Evolutionary conservation across 2,113 vertebrate genomes (phyloP).

Genomic region (Sebastes fasciatus): DNA sequence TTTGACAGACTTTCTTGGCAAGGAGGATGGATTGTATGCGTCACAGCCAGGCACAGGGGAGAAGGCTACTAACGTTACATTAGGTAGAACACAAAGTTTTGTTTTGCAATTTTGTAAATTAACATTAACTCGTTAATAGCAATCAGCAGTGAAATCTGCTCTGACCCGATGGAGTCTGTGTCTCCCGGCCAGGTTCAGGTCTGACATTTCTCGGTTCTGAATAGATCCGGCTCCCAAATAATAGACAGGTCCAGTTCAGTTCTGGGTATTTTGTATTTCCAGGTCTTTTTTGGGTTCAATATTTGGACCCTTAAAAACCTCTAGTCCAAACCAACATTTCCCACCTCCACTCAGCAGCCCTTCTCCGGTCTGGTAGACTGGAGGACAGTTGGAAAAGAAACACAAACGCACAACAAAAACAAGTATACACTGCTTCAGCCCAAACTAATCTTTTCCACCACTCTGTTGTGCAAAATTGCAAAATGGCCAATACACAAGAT

Average conservation of each 20-base stretch:
- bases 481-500: conserved; percentile 8
- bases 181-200: not conserved
- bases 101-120: no score
- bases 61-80: not conserved
- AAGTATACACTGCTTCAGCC: not conserved
- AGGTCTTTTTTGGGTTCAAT: not conserved
- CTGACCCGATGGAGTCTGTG: not conserved
- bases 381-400: not conserved
- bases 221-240: not conserved
- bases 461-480: not conserved
- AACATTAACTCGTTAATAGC: no score
- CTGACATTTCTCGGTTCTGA: not conserved
- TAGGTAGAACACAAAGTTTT: no score
- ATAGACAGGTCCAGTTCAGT: not conserved
- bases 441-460: not conserved
- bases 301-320: not conserved
- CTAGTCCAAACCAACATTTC: conserved; percentile 6
- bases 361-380: not conserved
- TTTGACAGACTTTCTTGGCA: not conserved
- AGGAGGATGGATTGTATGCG: not conserved
- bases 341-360: conserved; percentile 12
- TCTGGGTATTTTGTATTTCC: not conserved
- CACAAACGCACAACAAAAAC: not conserved
- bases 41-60: not conserved
- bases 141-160: not conserved